Base-by-base conservation (phyloP, 2,797 vertebrate species). In the Onychomys arenicola region DNA sequence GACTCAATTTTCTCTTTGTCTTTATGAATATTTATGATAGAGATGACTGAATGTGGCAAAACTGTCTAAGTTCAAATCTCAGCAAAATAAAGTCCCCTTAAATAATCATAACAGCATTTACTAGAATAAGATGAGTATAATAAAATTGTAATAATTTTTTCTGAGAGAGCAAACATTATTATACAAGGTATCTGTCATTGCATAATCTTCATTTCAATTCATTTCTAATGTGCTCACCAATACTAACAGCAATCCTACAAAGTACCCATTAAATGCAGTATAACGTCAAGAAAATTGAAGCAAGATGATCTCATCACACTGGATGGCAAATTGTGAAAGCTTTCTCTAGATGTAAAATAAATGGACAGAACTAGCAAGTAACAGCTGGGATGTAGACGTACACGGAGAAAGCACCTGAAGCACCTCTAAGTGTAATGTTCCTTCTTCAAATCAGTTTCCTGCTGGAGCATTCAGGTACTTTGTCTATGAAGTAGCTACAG, bases 401-500 rank as follows among this genome's bases (percentile, higher is more conserved):
- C 75, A 83, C 23, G 14, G 34, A 91, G 55, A 91, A 63, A 46
- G 4, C 84, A 93, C 76, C 76, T 63, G 85, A 94, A 40, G 82
- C 61, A 87, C 97, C 95, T 98, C 81, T 95, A 94, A 61, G 46
- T 76, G 93, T 97, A 93, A 95, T 63, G 43, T 75, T 97, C 69
- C 97, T 98, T 97, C 43, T 97, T 97, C 37, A 94, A 97, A 40
- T 97, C 96, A 65, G 65, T 65, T 49, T 91, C 65, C n/a, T 92
- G 16, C 8, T 96, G 67, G 94, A 96, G 95, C 94, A 87, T 76
- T 98, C 95, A 95, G 87, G 95, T 97, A 75, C 46, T 78, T 88
- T 93, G 89, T 76, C 91, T 17, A 65, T 77, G 97, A 98, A 96
- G 96, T 97, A 97, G 96, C 95, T 98, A 93, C 96, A 98, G 97